phyloP scores from a whole-genome alignment of 1,140 invertebrate genomes.

The Harlomillsia oculata region DNA sequence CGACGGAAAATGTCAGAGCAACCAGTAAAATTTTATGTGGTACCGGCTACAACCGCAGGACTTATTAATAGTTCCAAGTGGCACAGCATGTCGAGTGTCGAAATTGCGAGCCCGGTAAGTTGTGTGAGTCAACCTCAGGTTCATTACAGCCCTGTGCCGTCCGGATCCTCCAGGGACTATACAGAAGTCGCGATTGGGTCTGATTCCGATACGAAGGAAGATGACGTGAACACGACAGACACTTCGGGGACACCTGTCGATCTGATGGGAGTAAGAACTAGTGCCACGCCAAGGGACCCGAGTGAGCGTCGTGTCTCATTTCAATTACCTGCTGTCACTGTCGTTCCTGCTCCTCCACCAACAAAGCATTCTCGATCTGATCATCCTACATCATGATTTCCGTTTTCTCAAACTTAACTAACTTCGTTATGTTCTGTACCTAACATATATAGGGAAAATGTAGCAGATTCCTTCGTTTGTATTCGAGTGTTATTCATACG shows the following conservation, averaged over 20 bases:
- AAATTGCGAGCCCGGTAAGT: conserved; percentile 15
- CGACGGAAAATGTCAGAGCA: conserved; percentile 33
- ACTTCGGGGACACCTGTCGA: not conserved
- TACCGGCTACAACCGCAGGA: conserved; percentile 19
- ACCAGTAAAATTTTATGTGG: conserved; percentile 22
- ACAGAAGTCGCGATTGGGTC: conserved; percentile 4
- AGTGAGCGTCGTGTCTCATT: conserved; percentile 20
- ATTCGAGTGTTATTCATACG: too few species aligned
- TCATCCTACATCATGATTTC: too few species aligned
- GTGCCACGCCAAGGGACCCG: not conserved
- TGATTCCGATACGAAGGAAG: conserved; percentile 1
- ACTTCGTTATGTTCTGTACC: too few species aligned
- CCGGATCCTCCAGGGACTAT: conserved; percentile 6
- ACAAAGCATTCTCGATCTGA: not conserved
- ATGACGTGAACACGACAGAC: conserved; percentile 8
- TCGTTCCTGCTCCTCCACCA: not conserved
- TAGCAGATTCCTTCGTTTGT: too few species aligned
- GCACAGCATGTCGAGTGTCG: conserved; percentile 28
- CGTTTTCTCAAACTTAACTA: too few species aligned
- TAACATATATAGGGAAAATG: too few species aligned
- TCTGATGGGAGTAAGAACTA: not conserved
- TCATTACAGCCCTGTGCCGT: conserved; percentile 9
- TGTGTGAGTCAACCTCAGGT: conserved; percentile 17
- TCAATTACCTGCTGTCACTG: conserved; percentile 23
- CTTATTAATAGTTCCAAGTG: conserved; percentile 21